Conservation (phyloP, 1,140 invertebrate genomes). For the Diachasmimorpha longicaudata region DNA sequence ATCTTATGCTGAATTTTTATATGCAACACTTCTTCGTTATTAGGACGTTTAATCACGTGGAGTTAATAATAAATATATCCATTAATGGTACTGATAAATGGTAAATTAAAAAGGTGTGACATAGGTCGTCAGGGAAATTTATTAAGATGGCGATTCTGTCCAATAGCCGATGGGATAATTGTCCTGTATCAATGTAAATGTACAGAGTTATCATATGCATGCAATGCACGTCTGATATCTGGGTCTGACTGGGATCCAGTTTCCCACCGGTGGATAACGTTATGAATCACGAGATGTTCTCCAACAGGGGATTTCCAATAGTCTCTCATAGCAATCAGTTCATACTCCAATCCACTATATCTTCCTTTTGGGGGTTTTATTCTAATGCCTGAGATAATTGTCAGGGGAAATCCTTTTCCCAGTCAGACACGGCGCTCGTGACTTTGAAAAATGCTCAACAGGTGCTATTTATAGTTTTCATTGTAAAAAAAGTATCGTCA, state of each 20-base stretch:
- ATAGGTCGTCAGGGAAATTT: no score
- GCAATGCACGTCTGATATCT: neutral
- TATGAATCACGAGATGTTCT: neutral
- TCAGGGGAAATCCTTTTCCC: neutral
- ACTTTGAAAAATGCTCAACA: neutral
- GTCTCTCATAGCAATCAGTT: neutral
- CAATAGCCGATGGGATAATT: no score
- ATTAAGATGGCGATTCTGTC: no score
- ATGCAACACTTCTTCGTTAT: no score
- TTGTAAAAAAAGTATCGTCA: neutral
- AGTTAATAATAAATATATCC: no score
- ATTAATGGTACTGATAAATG: no score
- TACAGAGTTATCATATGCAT: neutral
- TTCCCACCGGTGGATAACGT: neutral
- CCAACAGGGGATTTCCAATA: neutral
- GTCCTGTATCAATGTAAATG: no score
- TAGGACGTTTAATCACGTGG: no score
- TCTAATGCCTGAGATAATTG: neutral
- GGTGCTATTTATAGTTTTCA: slow-evolving; percentile 2
- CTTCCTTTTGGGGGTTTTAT: neutral
- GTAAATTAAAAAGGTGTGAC: no score
- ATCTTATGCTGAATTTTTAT: no score
- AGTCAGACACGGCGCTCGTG: neutral
- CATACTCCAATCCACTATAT: neutral
- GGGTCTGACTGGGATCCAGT: neutral